A percentile compares a stretch with the other conserved stretches of the same genome.
These are phyloP conservation scores for Leptothorax acervorum DNA, from an alignment of 2,888 invertebrate species.

Conservation along the genomic window DNA sequence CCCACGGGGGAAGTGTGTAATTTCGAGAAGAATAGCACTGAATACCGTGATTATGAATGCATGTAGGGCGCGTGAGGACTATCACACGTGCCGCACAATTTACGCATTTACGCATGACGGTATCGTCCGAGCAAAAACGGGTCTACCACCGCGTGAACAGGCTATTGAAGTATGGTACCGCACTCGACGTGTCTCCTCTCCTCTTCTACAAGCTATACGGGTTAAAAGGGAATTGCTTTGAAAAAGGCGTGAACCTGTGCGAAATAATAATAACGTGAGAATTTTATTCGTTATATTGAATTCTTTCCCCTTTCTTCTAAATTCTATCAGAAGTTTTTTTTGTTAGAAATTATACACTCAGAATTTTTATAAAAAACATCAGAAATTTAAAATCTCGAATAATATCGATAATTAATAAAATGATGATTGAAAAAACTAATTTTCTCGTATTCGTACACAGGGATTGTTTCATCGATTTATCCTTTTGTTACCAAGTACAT, in stretches of 20 bases:
- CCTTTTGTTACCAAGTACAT: background rate
- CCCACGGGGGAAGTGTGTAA: constrained; percentile 38
- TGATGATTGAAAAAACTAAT: background rate
- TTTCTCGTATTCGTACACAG: background rate
- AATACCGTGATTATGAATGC: constrained; percentile 55
- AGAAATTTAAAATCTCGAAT: background rate
- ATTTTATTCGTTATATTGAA: background rate
- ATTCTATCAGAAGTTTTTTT: background rate
- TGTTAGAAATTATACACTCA: background rate
- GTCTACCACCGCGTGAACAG: constrained; percentile 37
- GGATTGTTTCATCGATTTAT: background rate
- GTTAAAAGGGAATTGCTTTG: background rate
- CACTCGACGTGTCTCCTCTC: background rate
- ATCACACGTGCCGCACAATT: constrained; percentile 58
- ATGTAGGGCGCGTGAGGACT: constrained; percentile 56
- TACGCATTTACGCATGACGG: constrained; percentile 60
- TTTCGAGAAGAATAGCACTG: constrained; percentile 44
- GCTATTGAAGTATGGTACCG: constrained; percentile 21
- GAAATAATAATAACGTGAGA: constrained; percentile 7
- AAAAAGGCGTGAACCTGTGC: background rate
- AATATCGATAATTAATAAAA: background rate
- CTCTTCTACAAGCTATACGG: background rate
- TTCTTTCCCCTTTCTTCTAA: background rate
- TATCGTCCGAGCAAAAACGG: constrained; percentile 55
- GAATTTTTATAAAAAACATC: background rate